Conservation (phyloP, 2,797 vertebrate species). For the Halcyon badia region DNA sequence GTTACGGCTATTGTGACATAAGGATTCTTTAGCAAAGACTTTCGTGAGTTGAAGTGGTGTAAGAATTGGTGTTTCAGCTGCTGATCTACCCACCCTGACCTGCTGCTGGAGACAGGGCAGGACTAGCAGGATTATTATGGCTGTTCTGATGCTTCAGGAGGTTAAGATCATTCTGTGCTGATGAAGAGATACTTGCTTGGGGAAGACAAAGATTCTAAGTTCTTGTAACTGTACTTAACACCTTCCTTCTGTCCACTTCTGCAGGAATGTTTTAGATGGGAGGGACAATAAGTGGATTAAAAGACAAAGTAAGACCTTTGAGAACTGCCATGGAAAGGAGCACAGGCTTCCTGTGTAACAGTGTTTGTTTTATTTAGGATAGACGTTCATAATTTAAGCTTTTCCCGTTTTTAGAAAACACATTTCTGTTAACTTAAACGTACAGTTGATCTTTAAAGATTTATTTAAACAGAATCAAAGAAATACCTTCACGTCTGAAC, state of each 20-base stretch:
- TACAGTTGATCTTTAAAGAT: neutral
- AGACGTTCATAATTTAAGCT: neutral
- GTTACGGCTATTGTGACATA: rapidly evolving
- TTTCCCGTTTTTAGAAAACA: neutral
- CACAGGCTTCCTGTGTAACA: neutral
- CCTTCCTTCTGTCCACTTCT: neutral
- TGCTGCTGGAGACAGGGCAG: neutral
- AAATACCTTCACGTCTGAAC: neutral
- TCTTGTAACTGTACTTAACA: neutral
- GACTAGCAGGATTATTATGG: neutral
- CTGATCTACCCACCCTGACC: neutral
- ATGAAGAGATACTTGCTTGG: neutral
- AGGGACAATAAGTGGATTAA: neutral
- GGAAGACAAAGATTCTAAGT: neutral
- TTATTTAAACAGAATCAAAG: neutral
- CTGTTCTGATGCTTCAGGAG: neutral
- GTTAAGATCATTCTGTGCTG: neutral
- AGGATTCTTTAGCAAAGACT: neutral
- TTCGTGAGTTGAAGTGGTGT: neutral
- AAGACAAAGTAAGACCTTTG: neutral
- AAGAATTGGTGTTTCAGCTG: neutral
- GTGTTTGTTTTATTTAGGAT: neutral
- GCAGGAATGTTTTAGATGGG: neutral
- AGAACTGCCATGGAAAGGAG: neutral
- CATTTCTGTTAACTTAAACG: neutral